Evolutionary conservation across 2,888 invertebrate species (phyloP).

Genomic region (Crematogaster levior): DNA sequence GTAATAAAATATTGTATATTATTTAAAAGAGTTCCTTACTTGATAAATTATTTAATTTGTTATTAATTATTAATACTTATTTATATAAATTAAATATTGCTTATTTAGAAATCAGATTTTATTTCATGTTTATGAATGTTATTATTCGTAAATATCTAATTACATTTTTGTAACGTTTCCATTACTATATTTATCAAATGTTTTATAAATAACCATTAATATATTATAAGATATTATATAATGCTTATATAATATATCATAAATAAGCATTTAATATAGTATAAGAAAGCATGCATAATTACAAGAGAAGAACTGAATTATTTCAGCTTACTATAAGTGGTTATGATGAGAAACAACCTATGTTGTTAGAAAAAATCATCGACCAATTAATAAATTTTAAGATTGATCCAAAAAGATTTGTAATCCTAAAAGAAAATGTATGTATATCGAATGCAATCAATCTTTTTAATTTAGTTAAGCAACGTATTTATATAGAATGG

Average conservation of each 20-base stretch:
- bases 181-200: too few species aligned
- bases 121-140: background rate
- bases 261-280: background rate
- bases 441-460: slow-evolving; percentile 73
- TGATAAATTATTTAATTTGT: slow-evolving; percentile 1
- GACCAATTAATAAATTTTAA: slow-evolving; percentile 93
- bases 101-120: background rate
- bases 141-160: background rate
- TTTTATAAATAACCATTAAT: too few species aligned
- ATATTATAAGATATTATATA: too few species aligned
- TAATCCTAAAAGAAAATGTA: slow-evolving; percentile 94
- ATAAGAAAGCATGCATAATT: background rate
- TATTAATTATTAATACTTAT: background rate
- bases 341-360: slow-evolving; percentile 95
- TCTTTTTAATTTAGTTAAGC: slow-evolving; percentile 6
- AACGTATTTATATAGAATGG: slow-evolving; percentile 17
- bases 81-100: background rate
- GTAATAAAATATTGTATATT: slow-evolving; percentile 13
- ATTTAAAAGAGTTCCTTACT: background rate
- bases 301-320: slow-evolving; percentile 4
- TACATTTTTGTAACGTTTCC: background rate
- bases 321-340: slow-evolving; percentile 93
- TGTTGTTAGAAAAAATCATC: slow-evolving; percentile 94
- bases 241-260: too few species aligned
- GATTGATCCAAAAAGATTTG: slow-evolving; percentile 93